Conservation (phyloP, 30 jellyfish, hydroid and myxozoan genomes). For the Sanderia malayensis region DNA sequence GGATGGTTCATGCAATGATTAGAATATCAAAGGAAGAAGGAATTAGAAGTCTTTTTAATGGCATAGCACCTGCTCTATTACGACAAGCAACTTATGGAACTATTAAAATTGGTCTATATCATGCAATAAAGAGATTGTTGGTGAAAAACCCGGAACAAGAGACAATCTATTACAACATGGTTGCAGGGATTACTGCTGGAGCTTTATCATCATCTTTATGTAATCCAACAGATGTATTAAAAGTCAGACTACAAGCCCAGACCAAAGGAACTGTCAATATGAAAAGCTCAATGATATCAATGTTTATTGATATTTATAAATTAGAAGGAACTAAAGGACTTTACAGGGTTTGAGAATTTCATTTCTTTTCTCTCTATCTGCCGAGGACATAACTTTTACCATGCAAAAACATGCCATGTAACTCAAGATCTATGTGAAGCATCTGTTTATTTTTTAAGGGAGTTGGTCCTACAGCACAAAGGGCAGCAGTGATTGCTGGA, state of each 20-base stretch:
- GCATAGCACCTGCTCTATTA: constrained; percentile 86
- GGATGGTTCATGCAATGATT: constrained; percentile 93
- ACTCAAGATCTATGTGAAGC: too few relatives aligned
- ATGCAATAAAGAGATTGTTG: constrained; percentile 68
- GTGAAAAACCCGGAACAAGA: constrained; percentile 76
- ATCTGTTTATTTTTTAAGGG: too few relatives aligned
- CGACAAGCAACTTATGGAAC: constrained; percentile 99
- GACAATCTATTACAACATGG: constrained; percentile 66
- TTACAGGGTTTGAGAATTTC: constrained; percentile 67
- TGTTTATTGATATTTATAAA: constrained; percentile 73
- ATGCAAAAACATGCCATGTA: too few relatives aligned
- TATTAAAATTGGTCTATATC: constrained; percentile 87
- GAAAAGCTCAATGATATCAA: constrained; percentile 40
- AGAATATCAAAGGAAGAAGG: constrained; percentile 89
- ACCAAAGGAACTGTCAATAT: constrained; percentile 58
- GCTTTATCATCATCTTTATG: constrained; percentile 84
- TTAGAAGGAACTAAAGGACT: constrained; percentile 85
- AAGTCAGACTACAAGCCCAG: constrained; percentile 90
- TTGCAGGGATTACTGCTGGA: constrained; percentile 88
- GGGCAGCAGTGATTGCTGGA: constrained; percentile 93
- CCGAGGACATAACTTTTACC: not conserved
- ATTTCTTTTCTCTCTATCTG: not conserved
- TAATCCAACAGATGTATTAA: constrained; percentile 94
- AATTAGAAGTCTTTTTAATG: constrained; percentile 66
- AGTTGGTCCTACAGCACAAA: constrained; percentile 92